phyloP scores from a whole-genome alignment of 2,888 invertebrate species.

The Lapara coniferarum region DNA sequence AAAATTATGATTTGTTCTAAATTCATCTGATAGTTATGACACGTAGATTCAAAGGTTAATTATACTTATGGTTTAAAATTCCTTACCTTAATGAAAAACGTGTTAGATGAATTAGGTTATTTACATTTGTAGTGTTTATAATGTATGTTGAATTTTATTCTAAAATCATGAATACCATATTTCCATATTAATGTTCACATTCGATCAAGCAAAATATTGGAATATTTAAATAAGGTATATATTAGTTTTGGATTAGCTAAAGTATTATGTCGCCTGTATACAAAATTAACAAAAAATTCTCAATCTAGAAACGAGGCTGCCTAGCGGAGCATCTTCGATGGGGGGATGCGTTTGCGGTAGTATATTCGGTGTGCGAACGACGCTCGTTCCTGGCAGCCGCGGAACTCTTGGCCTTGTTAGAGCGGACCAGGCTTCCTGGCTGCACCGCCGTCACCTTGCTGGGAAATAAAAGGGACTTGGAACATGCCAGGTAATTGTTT shows the following conservation, averaged over 20 bases:
- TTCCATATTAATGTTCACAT: too few relatives aligned
- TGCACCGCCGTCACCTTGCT: conserved; percentile 90
- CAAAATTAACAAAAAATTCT: conserved; percentile 2
- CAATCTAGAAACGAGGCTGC: conserved; percentile 87
- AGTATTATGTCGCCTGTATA: not conserved
- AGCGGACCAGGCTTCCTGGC: conserved; percentile 88
- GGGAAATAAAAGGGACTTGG: conserved; percentile 92
- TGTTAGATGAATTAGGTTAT: not conserved
- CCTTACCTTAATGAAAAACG: not conserved
- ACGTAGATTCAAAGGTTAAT: not conserved
- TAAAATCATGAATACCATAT: too few relatives aligned
- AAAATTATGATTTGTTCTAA: conserved; percentile 7
- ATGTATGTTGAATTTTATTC: too few relatives aligned
- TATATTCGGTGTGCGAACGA: conserved; percentile 91
- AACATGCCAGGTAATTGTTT: conserved; percentile 87
- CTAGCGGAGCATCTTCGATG: conserved; percentile 90
- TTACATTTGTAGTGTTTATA: not conserved
- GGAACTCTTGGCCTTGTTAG: conserved; percentile 87
- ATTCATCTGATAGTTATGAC: not conserved
- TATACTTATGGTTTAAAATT: not conserved
- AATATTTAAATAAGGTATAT: not conserved
- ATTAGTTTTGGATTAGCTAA: not conserved
- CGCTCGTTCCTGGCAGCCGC: conserved; percentile 90
- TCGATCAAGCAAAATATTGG: too few relatives aligned
- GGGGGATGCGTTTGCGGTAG: conserved; percentile 92